Evolutionary conservation across 1,140 invertebrate genomes (phyloP).

Genomic region (Drosophila nannoptera): DNA sequence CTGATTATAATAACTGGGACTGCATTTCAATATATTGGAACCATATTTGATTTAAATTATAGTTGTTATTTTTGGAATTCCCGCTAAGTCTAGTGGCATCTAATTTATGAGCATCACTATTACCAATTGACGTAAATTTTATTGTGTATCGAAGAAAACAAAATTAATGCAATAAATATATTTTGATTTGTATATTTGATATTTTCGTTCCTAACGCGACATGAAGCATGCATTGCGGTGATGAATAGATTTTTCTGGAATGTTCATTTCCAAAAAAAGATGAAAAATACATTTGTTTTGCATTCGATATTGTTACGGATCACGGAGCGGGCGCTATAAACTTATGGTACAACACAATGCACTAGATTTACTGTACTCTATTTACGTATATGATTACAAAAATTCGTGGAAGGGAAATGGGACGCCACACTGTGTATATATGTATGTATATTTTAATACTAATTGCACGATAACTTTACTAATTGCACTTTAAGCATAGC

Average conservation of each 20-base stretch:
- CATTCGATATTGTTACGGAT: constrained; percentile 3
- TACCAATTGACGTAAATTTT: background rate
- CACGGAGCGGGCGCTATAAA: background rate
- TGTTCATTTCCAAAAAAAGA: background rate
- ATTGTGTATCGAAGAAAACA: background rate
- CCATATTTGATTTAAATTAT: too few relatives aligned
- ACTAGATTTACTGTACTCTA: background rate
- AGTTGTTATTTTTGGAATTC: background rate
- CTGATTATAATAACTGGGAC: too few relatives aligned
- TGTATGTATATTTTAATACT: constrained; percentile 37
- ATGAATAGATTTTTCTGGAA: background rate
- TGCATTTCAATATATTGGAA: too few relatives aligned
- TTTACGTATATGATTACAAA: background rate
- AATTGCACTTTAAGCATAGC: constrained; percentile 70
- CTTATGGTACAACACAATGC: background rate
- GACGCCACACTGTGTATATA: background rate
- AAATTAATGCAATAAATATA: background rate
- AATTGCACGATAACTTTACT: constrained; percentile 55
- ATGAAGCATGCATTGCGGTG: background rate
- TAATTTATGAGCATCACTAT: background rate
- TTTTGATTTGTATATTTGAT: background rate
- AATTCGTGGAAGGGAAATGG: background rate
- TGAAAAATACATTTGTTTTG: background rate
- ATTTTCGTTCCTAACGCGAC: background rate
- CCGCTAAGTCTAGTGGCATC: background rate